Percentiles rank a stretch among this genome's conserved stretches.
phyloP scores from a whole-genome alignment of 2,113 vertebrate species.

The Coryphaenoides rupestris region DNA sequence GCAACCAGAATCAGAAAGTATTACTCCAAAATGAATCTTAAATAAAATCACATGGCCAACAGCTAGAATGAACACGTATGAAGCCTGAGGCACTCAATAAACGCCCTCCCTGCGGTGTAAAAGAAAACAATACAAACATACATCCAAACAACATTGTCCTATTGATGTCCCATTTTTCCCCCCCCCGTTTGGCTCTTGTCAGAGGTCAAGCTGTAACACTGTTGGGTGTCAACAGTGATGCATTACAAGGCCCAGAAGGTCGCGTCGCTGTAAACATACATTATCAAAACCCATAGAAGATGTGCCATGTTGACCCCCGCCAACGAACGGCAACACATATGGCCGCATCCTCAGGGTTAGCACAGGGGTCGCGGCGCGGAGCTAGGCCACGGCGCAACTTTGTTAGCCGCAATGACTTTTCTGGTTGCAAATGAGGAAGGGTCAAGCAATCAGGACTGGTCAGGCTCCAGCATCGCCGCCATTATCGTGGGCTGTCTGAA shows the following conservation, averaged over 20 bases:
- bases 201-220: slow-evolving; percentile 81
- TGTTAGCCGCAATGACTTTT: slow-evolving; percentile 70
- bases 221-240: slow-evolving; percentile 91
- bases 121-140: slow-evolving; percentile 22
- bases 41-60: slow-evolving; percentile 19
- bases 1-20: slow-evolving; percentile 33
- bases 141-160: slow-evolving; percentile 72
- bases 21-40: slow-evolving; percentile 39
- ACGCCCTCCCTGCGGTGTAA: slow-evolving; percentile 54
- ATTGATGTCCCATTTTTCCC: slow-evolving; percentile 71
- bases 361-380: slow-evolving; percentile 36
- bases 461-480: slow-evolving; percentile 77
- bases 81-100: slow-evolving; percentile 40
- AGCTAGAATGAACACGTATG: slow-evolving; percentile 46
- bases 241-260: slow-evolving; percentile 91
- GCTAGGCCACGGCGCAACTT: slow-evolving; percentile 66
- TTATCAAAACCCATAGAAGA: slow-evolving; percentile 98
- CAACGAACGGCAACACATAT: slow-evolving; percentile 72
- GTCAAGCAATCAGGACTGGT: slow-evolving; percentile 88
- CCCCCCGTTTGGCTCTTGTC: slow-evolving; percentile 63
- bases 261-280: slow-evolving; percentile 97
- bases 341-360: slow-evolving; percentile 66
- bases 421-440: slow-evolving; percentile 82
- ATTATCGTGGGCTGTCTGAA: slow-evolving; percentile 82
- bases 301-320: slow-evolving; percentile 82